phyloP scores from a whole-genome alignment of 2,113 vertebrate genomes.

The Carettochelys insculpta region DNA sequence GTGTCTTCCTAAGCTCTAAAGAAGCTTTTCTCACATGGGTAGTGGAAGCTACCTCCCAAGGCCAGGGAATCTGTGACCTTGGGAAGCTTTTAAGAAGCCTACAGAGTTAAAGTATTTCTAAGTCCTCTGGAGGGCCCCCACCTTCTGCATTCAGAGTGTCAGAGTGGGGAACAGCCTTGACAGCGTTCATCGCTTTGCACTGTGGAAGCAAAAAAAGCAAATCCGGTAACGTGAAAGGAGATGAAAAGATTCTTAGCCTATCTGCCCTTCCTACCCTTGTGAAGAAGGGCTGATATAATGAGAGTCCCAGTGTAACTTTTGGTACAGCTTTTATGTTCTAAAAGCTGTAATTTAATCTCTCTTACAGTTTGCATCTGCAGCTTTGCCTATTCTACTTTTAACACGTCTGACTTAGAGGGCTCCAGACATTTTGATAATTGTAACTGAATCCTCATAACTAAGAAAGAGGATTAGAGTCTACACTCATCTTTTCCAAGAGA shows the following conservation, averaged over 20 bases:
- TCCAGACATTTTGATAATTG: neutral
- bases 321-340: neutral
- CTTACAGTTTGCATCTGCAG: neutral
- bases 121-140: too few species aligned
- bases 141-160: too few species aligned
- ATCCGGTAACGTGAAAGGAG: neutral
- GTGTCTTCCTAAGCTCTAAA: too few species aligned
- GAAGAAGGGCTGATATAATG: neutral
- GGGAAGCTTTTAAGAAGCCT: too few species aligned
- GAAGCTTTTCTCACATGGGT: too few species aligned
- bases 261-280: neutral
- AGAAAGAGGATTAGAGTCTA: neutral
- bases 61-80: too few species aligned
- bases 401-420: neutral
- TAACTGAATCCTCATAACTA: neutral
- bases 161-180: too few species aligned
- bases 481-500: neutral
- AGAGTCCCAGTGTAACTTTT: neutral
- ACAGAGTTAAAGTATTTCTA: too few species aligned
- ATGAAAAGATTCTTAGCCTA: neutral
- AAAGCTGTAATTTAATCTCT: neutral
- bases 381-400: neutral
- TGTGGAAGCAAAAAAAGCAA: neutral
- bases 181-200: constrained; percentile 1
- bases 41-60: too few species aligned